Conservation (phyloP, 2,888 invertebrate species). For the Heliconius charithonia region DNA sequence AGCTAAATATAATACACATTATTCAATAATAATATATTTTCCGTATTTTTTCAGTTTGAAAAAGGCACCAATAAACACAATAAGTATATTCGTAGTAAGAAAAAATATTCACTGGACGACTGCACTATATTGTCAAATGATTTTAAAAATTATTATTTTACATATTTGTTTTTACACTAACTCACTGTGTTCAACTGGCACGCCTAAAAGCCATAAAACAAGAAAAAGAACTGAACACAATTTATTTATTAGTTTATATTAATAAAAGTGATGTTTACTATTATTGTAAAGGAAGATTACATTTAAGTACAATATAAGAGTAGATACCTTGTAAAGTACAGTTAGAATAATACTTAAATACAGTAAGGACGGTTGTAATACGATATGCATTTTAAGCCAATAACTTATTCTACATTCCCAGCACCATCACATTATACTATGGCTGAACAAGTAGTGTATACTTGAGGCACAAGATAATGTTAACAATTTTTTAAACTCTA, state of each 20-base stretch:
- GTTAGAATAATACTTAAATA: constrained; percentile 19
- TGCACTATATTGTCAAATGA: neutral
- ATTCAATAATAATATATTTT: neutral
- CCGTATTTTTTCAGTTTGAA: neutral
- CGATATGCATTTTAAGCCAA: constrained; percentile 36
- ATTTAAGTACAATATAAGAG: constrained; percentile 21
- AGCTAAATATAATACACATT: neutral
- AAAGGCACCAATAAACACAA: constrained; percentile 14
- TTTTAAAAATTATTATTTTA: neutral
- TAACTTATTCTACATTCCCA: constrained; percentile 29
- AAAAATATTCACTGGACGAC: neutral
- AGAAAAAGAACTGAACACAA: no score
- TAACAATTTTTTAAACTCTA: constrained; percentile 10
- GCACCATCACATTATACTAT: constrained; percentile 28
- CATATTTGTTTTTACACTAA: no score
- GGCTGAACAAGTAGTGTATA: constrained; percentile 21
- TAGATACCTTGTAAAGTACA: constrained; percentile 11
- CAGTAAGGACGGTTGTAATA: constrained; percentile 32
- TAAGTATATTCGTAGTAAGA: neutral
- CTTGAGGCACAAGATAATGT: constrained; percentile 19
- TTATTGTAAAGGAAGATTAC: constrained; percentile 9
- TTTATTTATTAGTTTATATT: neutral
- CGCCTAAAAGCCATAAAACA: no score
- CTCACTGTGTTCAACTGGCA: no score
- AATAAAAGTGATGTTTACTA: constrained; percentile 7